phyloP scores from a whole-genome alignment of 2,113 vertebrate species.

The Ochotona curzoniae region DNA sequence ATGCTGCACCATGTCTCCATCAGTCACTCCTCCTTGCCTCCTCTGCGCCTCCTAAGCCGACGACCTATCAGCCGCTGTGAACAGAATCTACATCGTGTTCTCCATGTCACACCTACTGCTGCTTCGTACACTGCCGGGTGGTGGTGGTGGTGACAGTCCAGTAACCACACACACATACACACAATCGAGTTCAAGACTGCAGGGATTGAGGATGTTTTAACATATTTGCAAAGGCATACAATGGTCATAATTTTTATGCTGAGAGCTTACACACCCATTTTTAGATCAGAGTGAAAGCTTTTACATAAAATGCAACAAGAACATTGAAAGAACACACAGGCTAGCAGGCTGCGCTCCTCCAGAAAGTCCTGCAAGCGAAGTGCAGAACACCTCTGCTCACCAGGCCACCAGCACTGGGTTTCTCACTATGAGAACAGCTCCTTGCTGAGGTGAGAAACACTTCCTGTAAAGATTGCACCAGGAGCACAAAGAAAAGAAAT shows the following conservation, averaged over 20 bases:
- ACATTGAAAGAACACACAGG: background rate
- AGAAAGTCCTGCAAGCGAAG: background rate
- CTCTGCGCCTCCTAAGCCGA: slow-evolving; percentile 29
- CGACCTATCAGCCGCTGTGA: background rate
- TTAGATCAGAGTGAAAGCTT: background rate
- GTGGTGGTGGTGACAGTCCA: slow-evolving; percentile 40
- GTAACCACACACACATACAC: background rate
- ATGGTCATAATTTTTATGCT: background rate
- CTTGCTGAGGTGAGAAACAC: background rate
- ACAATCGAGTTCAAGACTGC: slow-evolving; percentile 32
- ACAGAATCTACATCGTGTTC: background rate
- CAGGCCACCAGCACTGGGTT: background rate
- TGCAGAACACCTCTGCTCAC: background rate
- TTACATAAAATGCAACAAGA: background rate
- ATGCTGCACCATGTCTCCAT: slow-evolving; percentile 29
- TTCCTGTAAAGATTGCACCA: background rate
- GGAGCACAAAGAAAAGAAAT: background rate
- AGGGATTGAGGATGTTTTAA: slow-evolving; percentile 57
- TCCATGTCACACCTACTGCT: background rate
- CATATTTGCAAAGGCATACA: slow-evolving; percentile 51
- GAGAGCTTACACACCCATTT: slow-evolving; percentile 19
- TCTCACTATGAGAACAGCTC: background rate
- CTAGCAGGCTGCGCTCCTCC: rapidly evolving
- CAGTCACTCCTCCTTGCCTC: slow-evolving; percentile 23
- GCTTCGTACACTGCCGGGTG: background rate